Conservation (phyloP, 2,888 invertebrate species). For the Stramonita haemastoma region DNA sequence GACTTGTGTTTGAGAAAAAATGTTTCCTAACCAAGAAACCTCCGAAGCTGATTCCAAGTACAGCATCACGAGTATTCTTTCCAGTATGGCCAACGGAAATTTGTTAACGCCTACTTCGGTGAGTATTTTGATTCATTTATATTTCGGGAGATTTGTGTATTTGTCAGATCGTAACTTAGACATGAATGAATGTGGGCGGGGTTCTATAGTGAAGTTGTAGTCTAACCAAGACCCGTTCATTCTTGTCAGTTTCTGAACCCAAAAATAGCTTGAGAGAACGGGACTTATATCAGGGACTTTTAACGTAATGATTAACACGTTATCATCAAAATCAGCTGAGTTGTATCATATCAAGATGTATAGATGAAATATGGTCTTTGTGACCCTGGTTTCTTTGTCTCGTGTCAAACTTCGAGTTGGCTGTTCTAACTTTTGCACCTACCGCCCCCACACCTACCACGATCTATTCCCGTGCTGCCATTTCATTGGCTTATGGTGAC, state of each 20-base stretch:
- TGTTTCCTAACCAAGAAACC: slow-evolving; percentile 46
- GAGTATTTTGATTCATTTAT: slow-evolving; percentile 37
- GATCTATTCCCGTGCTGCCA: slow-evolving; percentile 16
- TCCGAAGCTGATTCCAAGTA: slow-evolving; percentile 70
- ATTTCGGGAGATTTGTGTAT: neutral
- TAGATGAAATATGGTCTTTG: too few relatives aligned
- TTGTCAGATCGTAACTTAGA: too few relatives aligned
- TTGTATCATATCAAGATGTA: too few relatives aligned
- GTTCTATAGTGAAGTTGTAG: too few relatives aligned
- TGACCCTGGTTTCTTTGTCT: too few relatives aligned
- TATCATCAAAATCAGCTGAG: too few relatives aligned
- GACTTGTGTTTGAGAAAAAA: neutral
- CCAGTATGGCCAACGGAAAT: slow-evolving; percentile 75
- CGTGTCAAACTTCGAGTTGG: neutral
- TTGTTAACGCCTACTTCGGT: slow-evolving; percentile 47
- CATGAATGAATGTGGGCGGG: too few relatives aligned
- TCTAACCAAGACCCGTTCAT: too few relatives aligned
- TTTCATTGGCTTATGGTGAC: slow-evolving; percentile 52
- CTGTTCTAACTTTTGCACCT: neutral
- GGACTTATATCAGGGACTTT: too few relatives aligned
- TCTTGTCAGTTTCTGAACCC: too few relatives aligned
- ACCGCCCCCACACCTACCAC: slow-evolving; percentile 34
- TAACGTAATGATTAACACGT: too few relatives aligned
- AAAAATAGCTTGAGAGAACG: too few relatives aligned
- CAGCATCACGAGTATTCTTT: slow-evolving; percentile 74